A percentile compares a stretch with the other conserved stretches of the same genome.
These are phyloP conservation scores for Euzophera pinguis DNA, from an alignment of 2,888 invertebrate species.

Conservation along the genomic window DNA sequence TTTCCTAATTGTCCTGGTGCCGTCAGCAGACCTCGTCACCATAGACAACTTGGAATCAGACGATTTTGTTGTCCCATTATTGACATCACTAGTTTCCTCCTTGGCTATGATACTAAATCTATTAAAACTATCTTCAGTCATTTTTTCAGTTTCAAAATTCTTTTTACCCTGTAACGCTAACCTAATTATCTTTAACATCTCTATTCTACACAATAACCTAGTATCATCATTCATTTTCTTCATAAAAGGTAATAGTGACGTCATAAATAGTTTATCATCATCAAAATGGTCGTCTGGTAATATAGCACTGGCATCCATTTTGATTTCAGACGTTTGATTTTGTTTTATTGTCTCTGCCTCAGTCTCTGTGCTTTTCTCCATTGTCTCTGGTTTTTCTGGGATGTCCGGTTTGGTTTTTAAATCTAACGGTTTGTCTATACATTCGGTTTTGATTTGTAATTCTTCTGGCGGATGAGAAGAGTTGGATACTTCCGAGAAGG, in stretches of 20 bases:
- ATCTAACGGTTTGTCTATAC: slow-evolving; percentile 54
- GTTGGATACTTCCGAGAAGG: slow-evolving; percentile 65
- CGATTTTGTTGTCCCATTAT: slow-evolving; percentile 24
- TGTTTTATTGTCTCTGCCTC: slow-evolving; percentile 31
- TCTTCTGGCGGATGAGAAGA: slow-evolving; percentile 65
- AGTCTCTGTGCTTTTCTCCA: slow-evolving; percentile 51
- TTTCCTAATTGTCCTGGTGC: slow-evolving; percentile 62
- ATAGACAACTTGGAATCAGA: slow-evolving; percentile 53
- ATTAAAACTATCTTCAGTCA: slow-evolving; percentile 54
- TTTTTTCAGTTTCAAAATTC: slow-evolving; percentile 54
- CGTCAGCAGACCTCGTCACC: slow-evolving; percentile 68
- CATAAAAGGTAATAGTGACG: slow-evolving; percentile 62
- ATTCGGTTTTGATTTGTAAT: slow-evolving; percentile 50
- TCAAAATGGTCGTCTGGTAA: slow-evolving; percentile 68
- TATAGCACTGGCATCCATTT: slow-evolving; percentile 64
- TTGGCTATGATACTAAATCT: slow-evolving; percentile 45
- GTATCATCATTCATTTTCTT: slow-evolving; percentile 73
- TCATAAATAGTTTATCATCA: slow-evolving; percentile 69
- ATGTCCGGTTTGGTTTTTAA: slow-evolving; percentile 52
- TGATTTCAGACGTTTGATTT: slow-evolving; percentile 52
- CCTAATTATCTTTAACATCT: slow-evolving; percentile 64
- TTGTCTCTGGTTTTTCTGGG: slow-evolving; percentile 42
- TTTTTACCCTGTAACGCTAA: slow-evolving; percentile 63
- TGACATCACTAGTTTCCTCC: slow-evolving; percentile 37
- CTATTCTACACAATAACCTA: slow-evolving; percentile 59